Conservation (phyloP, 2,888 invertebrate genomes). For the Elegia similella region DNA sequence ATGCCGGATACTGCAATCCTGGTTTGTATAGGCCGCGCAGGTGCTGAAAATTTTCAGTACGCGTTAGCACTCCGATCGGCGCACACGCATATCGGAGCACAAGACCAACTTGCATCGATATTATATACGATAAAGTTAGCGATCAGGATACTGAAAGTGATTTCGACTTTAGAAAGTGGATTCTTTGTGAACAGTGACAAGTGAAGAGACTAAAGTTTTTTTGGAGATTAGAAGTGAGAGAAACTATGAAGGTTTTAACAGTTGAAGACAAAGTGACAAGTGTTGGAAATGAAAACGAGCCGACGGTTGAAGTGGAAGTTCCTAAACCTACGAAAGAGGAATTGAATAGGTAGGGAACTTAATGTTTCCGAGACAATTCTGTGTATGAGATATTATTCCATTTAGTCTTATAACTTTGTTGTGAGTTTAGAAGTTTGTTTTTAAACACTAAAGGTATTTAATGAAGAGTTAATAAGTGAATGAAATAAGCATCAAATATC, state of each 20-base stretch:
- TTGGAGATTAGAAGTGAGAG: constrained; percentile 21
- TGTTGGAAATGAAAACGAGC: constrained; percentile 63
- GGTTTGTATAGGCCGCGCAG: constrained; percentile 44
- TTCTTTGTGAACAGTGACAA: constrained; percentile 25
- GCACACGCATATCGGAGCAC: constrained; percentile 38
- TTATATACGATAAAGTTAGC: constrained; percentile 46
- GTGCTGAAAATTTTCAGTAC: constrained; percentile 40
- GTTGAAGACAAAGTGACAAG: constrained; percentile 62
- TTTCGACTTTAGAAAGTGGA: constrained; percentile 23
- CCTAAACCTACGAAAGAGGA: constrained; percentile 64
- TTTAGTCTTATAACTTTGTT: no score
- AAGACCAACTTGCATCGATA: constrained; percentile 42
- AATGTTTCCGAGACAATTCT: no score
- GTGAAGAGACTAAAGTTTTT: constrained; percentile 17
- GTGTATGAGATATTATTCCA: no score
- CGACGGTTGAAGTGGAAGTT: constrained; percentile 53
- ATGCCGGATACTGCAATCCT: constrained; percentile 75
- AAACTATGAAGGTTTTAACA: constrained; percentile 68
- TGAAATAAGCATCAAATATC: no score
- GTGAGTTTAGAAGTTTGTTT: no score
- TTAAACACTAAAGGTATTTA: no score
- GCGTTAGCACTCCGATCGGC: constrained; percentile 31
- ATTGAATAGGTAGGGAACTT: constrained; percentile 58
- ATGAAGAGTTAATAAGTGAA: no score
- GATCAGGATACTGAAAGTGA: constrained; percentile 26